These are phyloP conservation scores for Rhopalosiphum padi DNA, from an alignment of 1,140 invertebrate species.

Conservation along the genomic window DNA sequence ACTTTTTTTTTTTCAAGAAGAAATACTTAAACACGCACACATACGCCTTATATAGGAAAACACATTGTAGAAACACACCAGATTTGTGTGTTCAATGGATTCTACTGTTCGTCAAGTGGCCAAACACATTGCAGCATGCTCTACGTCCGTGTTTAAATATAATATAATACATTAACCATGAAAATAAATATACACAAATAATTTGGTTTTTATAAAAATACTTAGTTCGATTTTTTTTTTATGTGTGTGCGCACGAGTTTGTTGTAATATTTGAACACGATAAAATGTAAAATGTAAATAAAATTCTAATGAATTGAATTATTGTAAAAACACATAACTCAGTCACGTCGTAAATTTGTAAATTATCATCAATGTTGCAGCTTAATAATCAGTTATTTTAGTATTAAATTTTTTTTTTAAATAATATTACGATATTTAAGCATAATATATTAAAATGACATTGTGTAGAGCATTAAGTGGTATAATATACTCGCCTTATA, in stretches of 20 bases:
- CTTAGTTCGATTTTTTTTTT: neutral
- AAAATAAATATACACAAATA: neutral
- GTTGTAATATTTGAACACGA: conserved; percentile 20
- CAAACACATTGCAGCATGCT: conserved; percentile 23
- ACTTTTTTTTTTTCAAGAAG: conserved; percentile 22
- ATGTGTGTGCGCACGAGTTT: neutral
- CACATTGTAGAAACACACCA: conserved; percentile 37
- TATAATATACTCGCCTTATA: neutral
- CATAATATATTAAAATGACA: neutral
- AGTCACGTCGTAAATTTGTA: neutral
- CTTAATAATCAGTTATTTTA: neutral
- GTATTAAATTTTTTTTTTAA: neutral
- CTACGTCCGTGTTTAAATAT: conserved; percentile 25
- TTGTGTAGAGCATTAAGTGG: neutral
- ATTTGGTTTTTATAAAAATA: conserved; percentile 20
- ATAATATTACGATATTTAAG: neutral
- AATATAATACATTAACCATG: conserved; percentile 20
- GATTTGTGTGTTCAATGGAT: conserved; percentile 51
- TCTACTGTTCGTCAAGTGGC: conserved; percentile 50
- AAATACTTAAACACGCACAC: conserved; percentile 48
- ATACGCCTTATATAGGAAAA: conserved; percentile 32
- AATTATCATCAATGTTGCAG: neutral
- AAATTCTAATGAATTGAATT: neutral
- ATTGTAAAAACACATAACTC: neutral
- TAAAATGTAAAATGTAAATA: neutral